Evolutionary conservation across 2,888 invertebrate genomes (phyloP).

Genomic region (Acanthococcus lagerstroemiae): DNA sequence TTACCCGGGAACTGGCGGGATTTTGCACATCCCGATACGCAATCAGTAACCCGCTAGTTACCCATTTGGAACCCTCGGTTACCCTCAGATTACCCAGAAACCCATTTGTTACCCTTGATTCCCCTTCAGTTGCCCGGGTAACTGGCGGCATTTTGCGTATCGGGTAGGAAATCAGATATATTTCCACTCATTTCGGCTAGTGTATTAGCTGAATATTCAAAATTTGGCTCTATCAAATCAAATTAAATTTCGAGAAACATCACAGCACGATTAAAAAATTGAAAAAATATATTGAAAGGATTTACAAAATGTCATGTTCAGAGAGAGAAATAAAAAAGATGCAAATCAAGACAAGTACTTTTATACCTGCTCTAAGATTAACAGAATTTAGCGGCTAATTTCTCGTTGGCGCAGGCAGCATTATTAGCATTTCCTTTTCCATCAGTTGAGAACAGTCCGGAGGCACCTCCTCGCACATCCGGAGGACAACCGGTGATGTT

Average conservation of each 20-base stretch:
- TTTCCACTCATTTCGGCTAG: no score
- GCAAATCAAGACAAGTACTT: background rate
- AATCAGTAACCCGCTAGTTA: no score
- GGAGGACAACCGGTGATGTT: constrained; percentile 5
- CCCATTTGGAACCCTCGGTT: no score
- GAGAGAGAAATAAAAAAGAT: background rate
- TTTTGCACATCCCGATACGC: no score
- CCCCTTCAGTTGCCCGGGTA: no score
- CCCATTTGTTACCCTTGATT: no score
- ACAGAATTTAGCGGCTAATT: constrained; percentile 11
- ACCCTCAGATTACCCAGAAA: no score
- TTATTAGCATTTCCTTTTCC: background rate
- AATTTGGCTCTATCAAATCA: no score
- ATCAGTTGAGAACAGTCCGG: constrained; percentile 1
- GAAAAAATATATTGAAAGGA: background rate
- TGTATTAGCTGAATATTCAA: no score
- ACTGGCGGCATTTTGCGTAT: no score
- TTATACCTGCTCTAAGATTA: background rate
- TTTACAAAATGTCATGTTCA: background rate
- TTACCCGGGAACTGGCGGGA: no score
- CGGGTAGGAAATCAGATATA: no score
- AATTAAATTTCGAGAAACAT: background rate
- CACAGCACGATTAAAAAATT: background rate
- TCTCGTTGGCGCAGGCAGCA: background rate
- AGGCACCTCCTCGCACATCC: background rate